Evolutionary conservation across 1,140 invertebrate species (phyloP).

Genomic region (Odontomachus brunneus): DNA sequence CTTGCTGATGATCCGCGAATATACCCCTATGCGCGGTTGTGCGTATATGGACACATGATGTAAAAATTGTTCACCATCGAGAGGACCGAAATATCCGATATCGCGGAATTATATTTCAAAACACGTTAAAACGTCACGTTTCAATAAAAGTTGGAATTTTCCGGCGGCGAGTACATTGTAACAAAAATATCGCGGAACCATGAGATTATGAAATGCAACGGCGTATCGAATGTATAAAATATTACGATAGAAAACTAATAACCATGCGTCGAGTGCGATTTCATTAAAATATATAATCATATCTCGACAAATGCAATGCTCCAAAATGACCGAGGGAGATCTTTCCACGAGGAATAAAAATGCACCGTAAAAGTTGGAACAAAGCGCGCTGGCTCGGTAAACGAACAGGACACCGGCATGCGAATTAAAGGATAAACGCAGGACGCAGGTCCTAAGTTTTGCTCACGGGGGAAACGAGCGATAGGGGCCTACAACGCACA

Average conservation of each 20-base stretch:
- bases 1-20: neutral
- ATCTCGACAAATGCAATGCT: no score
- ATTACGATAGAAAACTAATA: neutral
- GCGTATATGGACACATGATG: neutral
- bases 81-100: neutral
- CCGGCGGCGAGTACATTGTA: no score
- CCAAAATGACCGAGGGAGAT: no score
- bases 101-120: neutral
- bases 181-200: no score
- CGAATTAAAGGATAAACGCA: slow-evolving; percentile 39
- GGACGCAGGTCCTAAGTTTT: slow-evolving; percentile 30
- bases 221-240: neutral
- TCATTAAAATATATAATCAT: no score
- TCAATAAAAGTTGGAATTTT: neutral
- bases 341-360: neutral
- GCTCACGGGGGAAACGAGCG: slow-evolving; percentile 26
- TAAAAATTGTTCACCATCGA: neutral
- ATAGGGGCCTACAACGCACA: slow-evolving; percentile 1
- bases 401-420: neutral
- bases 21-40: neutral
- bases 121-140: neutral
- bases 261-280: no score
- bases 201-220: no score
- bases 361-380: neutral
- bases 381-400: neutral